Percentiles rank a stretch among this genome's conserved stretches.
Conservation (phyloP, 2,113 vertebrate species). For the Dendrocopos noguchii region DNA sequence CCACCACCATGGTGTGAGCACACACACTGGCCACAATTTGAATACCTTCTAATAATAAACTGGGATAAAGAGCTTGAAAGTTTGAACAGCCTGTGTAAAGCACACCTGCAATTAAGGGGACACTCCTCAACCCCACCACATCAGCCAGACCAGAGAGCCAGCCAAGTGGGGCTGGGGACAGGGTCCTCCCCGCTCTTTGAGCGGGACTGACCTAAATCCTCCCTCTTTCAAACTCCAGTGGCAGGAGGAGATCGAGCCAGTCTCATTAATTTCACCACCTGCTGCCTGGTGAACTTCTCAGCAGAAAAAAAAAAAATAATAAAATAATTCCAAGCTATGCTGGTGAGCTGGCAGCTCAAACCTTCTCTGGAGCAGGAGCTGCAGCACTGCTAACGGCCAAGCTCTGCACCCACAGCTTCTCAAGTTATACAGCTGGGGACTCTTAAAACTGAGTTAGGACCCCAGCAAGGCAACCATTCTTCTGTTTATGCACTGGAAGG, state of each 20-base stretch:
- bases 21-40: not conserved
- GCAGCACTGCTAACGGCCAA: not conserved
- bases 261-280: slow-evolving; percentile 52
- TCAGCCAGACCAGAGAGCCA: not conserved
- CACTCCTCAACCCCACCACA: not conserved
- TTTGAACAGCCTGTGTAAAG: not conserved
- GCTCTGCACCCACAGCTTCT: not conserved
- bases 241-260: not conserved
- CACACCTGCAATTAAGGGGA: slow-evolving; percentile 20
- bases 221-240: not conserved
- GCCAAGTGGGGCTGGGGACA: not conserved
- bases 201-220: slow-evolving; percentile 29
- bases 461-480: not conserved
- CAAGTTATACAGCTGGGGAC: not conserved
- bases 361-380: not conserved
- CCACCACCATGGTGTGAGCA: not conserved
- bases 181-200: not conserved
- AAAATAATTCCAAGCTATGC: not conserved
- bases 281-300: not conserved
- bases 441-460: not conserved
- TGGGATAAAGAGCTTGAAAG: not conserved
- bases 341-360: not conserved
- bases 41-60: slow-evolving; percentile 16
- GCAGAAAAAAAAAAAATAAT: not conserved
- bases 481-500: not conserved